Evolutionary conservation across 2,888 invertebrate genomes (phyloP).

Genomic region (Epirrhoe tristata): DNA sequence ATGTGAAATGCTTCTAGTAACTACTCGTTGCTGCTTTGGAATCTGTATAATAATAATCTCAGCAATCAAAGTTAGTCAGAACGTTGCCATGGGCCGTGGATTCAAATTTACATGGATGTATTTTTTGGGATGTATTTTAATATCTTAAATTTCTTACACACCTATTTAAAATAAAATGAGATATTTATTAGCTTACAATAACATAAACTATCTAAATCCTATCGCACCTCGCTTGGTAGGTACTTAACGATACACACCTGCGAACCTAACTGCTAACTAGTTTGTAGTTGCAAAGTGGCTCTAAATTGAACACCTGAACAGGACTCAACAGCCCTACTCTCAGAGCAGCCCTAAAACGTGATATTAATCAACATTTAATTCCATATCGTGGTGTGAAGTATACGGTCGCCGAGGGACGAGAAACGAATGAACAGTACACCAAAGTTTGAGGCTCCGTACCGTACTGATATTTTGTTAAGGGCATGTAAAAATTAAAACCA

Average conservation of each 20-base stretch:
- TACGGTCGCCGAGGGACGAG: constrained; percentile 71
- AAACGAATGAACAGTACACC: constrained; percentile 1
- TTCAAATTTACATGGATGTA: no score
- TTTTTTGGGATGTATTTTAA: no score
- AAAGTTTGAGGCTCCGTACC: constrained; percentile 5
- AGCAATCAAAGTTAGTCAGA: no score
- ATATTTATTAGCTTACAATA: no score
- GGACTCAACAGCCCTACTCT: constrained; percentile 54
- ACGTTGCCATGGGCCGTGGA: no score
- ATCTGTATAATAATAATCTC: no score
- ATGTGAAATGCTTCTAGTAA: no score
- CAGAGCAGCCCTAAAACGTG: constrained; percentile 63
- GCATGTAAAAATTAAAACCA: background rate
- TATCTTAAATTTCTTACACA: no score
- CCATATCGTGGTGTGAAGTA: constrained; percentile 58
- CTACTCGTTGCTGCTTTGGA: no score
- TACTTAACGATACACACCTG: constrained; percentile 65
- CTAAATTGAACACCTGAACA: constrained; percentile 73
- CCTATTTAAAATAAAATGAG: no score
- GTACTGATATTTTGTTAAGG: background rate
- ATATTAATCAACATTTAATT: constrained; percentile 83
- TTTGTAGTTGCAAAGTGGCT: constrained; percentile 74
- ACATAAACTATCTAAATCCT: constrained; percentile 50
- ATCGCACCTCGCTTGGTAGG: constrained; percentile 53
- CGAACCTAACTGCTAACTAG: constrained; percentile 68